These are phyloP conservation scores for Pandemis cinnamomeana DNA, from an alignment of 2,888 invertebrate genomes.

Conservation along the genomic window DNA sequence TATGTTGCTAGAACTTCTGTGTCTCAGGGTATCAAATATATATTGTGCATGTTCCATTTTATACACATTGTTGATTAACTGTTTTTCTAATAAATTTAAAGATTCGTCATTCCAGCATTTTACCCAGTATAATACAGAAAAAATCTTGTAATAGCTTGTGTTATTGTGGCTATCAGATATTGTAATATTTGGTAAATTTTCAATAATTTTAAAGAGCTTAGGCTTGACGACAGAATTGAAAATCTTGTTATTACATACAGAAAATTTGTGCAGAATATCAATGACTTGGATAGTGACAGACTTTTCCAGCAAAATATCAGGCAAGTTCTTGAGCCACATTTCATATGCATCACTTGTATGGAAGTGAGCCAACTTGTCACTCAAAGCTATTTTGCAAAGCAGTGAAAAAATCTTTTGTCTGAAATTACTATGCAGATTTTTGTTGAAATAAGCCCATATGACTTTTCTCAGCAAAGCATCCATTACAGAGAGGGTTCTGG, in stretches of 20 bases:
- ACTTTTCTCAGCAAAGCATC: conserved; percentile 71
- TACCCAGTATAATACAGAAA: conserved; percentile 83
- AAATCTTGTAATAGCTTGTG: conserved; percentile 77
- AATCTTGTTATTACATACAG: conserved; percentile 78
- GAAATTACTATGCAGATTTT: conserved; percentile 56
- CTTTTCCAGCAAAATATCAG: conserved; percentile 82
- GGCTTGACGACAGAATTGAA: conserved; percentile 80
- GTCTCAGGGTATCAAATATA: conserved; percentile 72
- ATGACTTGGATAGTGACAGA: conserved; percentile 79
- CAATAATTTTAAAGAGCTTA: conserved; percentile 73
- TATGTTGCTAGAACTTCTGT: conserved; percentile 57
- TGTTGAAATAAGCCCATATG: conserved; percentile 69
- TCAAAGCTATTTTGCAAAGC: conserved; percentile 75
- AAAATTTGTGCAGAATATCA: conserved; percentile 84
- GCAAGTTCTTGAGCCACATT: conserved; percentile 82
- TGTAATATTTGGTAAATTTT: conserved; percentile 69
- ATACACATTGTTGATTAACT: conserved; percentile 66
- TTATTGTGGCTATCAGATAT: conserved; percentile 70
- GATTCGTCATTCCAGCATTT: conserved; percentile 72
- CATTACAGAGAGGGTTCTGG: conserved; percentile 62
- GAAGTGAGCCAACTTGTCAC: conserved; percentile 70
- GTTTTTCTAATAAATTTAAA: conserved; percentile 71
- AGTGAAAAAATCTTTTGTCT: conserved; percentile 73
- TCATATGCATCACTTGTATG: conserved; percentile 72
- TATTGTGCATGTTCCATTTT: conserved; percentile 67